Base-by-base conservation (phyloP, 2,113 vertebrate species). In the Cottus gobio region DNA sequence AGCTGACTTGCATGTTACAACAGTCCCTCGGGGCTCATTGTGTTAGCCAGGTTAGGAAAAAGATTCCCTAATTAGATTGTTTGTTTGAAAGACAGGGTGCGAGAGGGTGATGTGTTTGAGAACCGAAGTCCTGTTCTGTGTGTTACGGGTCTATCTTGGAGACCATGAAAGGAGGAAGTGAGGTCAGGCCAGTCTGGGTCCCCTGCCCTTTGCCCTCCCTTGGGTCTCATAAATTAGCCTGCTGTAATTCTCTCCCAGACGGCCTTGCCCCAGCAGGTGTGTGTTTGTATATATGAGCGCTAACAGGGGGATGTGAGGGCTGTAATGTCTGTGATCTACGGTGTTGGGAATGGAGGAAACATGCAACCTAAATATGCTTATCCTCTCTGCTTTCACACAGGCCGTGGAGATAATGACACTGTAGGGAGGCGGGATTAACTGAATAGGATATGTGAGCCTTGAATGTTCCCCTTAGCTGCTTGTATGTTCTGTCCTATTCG, bases 261-360 rank as follows among this genome's bases (percentile, higher is more conserved):
- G 76, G 91, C 94, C 89, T 94, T 93, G 92, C 70, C 84, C 90
- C 80, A 86, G 94, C 95, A 95, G 94, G 94, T 95, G 95, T 93
- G 94, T 94, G 93, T 95, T 93, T 95, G 93, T 95, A 94, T 95
- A 94, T 84, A 92, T 81, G 86, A 91, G 82, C 34, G 71, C 63
- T 91, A 92, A 91, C 90, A 86, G 87, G 85, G 77, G 92, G 90
- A 90, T 92, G 90, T 90, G 83, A 90, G 86, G 75, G 71, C 75
- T 84, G 89, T 92, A 91, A 92, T 92, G 88, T 90, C 85, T 92
- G 90, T 94, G 93, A 95, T 92, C 92, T 94, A 93, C 88, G 80
- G 90, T 92, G 89, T 88, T 90, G 93, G 92, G 93, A 94, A 94
- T 91, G 85, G 87, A 94, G 94, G 95, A 95, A 95, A 87, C 87